These are phyloP conservation scores for Pluvialis apricaria DNA, from an alignment of 2,113 vertebrate species.

Conservation along the genomic window DNA sequence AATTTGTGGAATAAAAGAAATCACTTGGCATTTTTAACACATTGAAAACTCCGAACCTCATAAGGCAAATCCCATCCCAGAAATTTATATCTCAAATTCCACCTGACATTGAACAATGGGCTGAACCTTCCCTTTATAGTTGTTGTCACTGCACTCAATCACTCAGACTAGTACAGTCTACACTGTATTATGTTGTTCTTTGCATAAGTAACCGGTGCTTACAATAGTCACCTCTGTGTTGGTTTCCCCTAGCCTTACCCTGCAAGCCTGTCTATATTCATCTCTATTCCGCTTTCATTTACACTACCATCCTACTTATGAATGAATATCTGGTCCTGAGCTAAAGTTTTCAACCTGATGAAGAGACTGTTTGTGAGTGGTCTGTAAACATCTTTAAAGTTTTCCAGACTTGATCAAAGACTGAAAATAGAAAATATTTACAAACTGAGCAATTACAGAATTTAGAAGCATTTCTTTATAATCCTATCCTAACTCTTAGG, in stretches of 20 bases:
- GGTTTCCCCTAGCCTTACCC: background rate
- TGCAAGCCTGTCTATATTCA: background rate
- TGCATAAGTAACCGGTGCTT: background rate
- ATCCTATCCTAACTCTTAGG: background rate
- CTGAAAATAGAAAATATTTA: background rate
- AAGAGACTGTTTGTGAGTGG: background rate
- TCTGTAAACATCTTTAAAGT: background rate
- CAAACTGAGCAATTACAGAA: background rate
- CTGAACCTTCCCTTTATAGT: background rate
- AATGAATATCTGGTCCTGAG: background rate
- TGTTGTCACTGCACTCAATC: background rate
- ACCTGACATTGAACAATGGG: background rate
- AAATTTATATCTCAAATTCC: background rate
- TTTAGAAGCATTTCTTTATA: background rate
- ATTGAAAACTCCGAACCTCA: background rate
- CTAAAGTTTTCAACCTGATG: background rate
- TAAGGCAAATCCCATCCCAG: background rate
- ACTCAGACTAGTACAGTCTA: background rate
- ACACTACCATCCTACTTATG: background rate
- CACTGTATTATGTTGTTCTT: background rate
- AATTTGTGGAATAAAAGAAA: background rate
- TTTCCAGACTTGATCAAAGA: background rate
- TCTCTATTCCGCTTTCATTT: background rate
- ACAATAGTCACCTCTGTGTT: background rate
- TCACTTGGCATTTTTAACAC: background rate